Conservation (phyloP, 2,113 vertebrate species). For the Pedetes capensis region DNA sequence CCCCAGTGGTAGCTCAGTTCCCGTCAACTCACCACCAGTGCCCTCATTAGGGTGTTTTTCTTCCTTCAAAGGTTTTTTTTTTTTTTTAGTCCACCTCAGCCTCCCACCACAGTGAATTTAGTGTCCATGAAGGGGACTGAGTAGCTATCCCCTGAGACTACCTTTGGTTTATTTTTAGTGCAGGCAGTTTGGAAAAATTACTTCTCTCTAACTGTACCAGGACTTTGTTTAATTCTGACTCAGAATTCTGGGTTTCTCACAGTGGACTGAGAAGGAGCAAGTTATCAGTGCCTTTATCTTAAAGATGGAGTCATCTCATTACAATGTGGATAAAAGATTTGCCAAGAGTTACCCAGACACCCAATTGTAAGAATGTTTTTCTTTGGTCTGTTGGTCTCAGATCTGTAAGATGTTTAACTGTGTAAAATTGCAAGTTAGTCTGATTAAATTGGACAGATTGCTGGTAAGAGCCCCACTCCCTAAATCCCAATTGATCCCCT, state of each 20-base stretch:
- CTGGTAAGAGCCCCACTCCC: constrained; percentile 54
- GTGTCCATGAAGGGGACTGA: constrained; percentile 47
- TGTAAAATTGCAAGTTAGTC: constrained; percentile 66
- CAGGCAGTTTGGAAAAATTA: constrained; percentile 64
- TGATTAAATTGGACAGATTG: constrained; percentile 69
- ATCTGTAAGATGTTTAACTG: constrained; percentile 58
- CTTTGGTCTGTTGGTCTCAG: constrained; percentile 53
- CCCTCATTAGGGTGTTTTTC: constrained; percentile 65
- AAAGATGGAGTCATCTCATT: background rate
- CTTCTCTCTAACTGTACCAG: background rate
- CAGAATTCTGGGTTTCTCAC: constrained; percentile 16
- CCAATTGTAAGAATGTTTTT: background rate
- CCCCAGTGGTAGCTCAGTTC: constrained; percentile 52
- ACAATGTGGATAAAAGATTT: background rate
- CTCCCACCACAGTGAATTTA: constrained; percentile 66
- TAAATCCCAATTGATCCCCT: constrained; percentile 69
- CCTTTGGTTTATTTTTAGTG: constrained; percentile 48
- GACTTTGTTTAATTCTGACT: constrained; percentile 29
- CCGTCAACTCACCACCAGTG: constrained; percentile 38
- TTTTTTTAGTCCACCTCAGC: constrained; percentile 34
- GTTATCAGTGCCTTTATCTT: background rate
- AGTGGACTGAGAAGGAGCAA: background rate
- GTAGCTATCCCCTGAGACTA: background rate
- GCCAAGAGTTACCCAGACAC: background rate
- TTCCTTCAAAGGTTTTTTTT: constrained; percentile 51